Conservation (phyloP, 2,888 invertebrate species). For the Melipona beecheii region DNA sequence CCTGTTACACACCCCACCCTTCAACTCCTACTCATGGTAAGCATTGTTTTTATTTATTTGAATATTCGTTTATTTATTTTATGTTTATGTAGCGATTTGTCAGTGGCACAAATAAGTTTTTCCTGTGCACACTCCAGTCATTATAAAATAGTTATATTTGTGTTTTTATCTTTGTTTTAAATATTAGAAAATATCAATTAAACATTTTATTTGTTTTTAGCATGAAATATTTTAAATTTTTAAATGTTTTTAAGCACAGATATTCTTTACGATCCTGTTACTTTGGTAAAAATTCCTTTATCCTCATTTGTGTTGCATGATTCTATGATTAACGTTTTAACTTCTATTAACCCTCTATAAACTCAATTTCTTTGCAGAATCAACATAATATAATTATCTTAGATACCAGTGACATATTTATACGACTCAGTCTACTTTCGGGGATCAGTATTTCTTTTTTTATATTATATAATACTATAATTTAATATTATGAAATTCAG, state of each 20-base stretch:
- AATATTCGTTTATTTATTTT: slow-evolving; percentile 74
- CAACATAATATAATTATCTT: slow-evolving; percentile 46
- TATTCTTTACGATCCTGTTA: slow-evolving; percentile 37
- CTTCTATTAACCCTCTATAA: slow-evolving; percentile 71
- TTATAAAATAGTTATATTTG: slow-evolving; percentile 35
- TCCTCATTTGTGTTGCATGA: slow-evolving; percentile 78
- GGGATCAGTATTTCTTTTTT: slow-evolving; percentile 24
- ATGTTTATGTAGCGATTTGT: slow-evolving; percentile 57
- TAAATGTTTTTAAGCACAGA: slow-evolving; percentile 28
- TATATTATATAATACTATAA: background rate
- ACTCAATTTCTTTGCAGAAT: slow-evolving; percentile 57
- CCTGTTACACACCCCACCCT: slow-evolving; percentile 84
- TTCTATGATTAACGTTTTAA: slow-evolving; percentile 79
- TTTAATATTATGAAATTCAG: slow-evolving; percentile 58
- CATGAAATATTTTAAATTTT: slow-evolving; percentile 28
- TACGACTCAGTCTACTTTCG: slow-evolving; percentile 37
- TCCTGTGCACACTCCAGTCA: slow-evolving; percentile 62
- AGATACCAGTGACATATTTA: slow-evolving; percentile 39
- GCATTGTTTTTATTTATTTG: slow-evolving; percentile 84
- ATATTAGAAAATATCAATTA: slow-evolving; percentile 11
- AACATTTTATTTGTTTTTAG: slow-evolving; percentile 33
- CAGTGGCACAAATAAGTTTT: slow-evolving; percentile 61
- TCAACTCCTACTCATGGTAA: slow-evolving; percentile 84
- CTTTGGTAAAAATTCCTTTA: slow-evolving; percentile 58
- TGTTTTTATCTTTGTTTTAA: slow-evolving; percentile 37